Conservation (phyloP, 2,113 vertebrate species). For the Chinchilla lanigera region DNA sequence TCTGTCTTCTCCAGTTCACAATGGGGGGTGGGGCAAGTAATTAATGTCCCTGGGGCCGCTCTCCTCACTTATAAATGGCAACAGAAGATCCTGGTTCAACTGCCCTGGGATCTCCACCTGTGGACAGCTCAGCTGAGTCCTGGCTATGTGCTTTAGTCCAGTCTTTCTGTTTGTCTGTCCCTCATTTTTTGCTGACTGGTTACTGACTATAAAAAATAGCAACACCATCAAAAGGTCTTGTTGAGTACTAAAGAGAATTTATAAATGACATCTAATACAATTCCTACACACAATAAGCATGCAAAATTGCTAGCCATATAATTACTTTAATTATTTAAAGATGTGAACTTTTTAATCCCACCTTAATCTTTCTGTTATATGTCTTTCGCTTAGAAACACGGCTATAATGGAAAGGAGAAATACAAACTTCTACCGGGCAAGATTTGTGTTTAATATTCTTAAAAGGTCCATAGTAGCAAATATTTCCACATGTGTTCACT, state of each 20-base stretch:
- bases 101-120: not conserved
- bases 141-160: not conserved
- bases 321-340: slow-evolving; percentile 35
- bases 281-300: not conserved
- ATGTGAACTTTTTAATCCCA: not conserved
- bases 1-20: not conserved
- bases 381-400: not conserved
- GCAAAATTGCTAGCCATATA: not conserved
- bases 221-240: not conserved
- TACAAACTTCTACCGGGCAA: not conserved
- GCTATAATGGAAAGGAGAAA: not conserved
- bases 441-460: slow-evolving; percentile 39
- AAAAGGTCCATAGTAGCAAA: slow-evolving; percentile 21
- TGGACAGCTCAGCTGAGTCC: not conserved
- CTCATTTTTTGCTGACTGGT: not conserved
- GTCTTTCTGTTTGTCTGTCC: not conserved
- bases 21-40: not conserved
- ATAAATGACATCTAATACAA: not conserved
- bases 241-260: not conserved
- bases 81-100: not conserved
- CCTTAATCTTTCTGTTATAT: not conserved
- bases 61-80: not conserved
- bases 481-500: not conserved
- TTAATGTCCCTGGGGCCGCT: not conserved
- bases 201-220: not conserved